phyloP scores from a whole-genome alignment of 2,888 invertebrate genomes.

The Amitus sp. region DNA sequence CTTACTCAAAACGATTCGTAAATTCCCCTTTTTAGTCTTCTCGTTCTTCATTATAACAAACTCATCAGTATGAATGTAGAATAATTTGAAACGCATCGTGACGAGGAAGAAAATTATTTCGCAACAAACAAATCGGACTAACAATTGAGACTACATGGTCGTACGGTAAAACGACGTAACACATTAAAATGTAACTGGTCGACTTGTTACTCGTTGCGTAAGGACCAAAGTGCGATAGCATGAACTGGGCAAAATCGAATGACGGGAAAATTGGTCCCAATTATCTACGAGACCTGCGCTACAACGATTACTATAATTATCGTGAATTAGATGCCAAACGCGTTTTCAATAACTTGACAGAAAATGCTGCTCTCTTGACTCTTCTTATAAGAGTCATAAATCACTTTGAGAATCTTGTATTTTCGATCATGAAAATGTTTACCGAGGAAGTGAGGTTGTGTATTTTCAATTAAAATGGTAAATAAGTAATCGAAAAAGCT shows the following conservation, averaged over 20 bases:
- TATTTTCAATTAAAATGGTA: no score
- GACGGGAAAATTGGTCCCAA: conserved; percentile 42
- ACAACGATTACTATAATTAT: conserved; percentile 40
- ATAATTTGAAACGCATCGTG: conserved; percentile 28
- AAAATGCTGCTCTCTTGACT: conserved; percentile 22
- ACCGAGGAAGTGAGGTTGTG: no score
- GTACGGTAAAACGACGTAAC: conserved; percentile 16
- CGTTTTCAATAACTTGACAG: conserved; percentile 16
- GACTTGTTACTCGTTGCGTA: conserved; percentile 24
- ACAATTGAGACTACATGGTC: conserved; percentile 15
- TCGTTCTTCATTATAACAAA: conserved; percentile 59
- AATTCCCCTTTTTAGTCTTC: conserved; percentile 42
- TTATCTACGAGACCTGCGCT: conserved; percentile 32
- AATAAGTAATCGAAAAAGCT: no score
- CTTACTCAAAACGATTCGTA: conserved; percentile 54
- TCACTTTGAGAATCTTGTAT: conserved; percentile 14
- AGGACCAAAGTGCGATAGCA: conserved; percentile 17
- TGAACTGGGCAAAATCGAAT: conserved; percentile 37
- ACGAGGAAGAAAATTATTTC: no score
- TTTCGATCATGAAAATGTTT: no score
- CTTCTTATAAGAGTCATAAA: conserved; percentile 20
- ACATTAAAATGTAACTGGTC: conserved; percentile 17
- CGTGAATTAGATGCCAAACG: conserved; percentile 33
- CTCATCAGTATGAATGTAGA: conserved; percentile 51
- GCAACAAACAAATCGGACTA: background rate